These are phyloP conservation scores for Leontopithecus rosalia DNA, from an alignment of 2,797 vertebrate species.

Conservation along the genomic window DNA sequence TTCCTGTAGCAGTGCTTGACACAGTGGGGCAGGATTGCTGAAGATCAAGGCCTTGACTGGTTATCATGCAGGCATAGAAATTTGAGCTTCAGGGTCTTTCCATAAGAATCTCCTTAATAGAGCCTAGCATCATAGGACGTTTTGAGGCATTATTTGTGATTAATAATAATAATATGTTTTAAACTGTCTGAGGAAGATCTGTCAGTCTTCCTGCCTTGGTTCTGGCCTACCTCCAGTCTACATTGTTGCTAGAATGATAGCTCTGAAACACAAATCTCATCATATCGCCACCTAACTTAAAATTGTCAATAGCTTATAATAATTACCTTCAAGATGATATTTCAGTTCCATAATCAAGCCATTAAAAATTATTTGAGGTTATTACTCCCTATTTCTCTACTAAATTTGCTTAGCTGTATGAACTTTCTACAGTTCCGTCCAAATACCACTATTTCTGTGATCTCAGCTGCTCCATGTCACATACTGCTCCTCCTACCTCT, in stretches of 20 bases:
- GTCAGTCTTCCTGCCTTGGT: no score
- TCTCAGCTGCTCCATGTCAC: background rate
- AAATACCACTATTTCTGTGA: background rate
- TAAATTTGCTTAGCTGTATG: background rate
- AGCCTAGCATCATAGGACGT: background rate
- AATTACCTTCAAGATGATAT: background rate
- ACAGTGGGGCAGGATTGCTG: no score
- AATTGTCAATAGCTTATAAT: background rate
- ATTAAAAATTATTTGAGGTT: no score
- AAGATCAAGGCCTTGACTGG: no score
- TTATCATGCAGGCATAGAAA: background rate
- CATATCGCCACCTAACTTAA: background rate
- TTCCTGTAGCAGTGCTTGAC: no score
- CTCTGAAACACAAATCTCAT: background rate
- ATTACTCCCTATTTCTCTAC: background rate
- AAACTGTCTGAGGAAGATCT: background rate
- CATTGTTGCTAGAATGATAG: fast-evolving
- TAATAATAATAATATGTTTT: background rate
- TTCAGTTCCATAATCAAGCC: background rate
- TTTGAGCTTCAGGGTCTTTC: background rate
- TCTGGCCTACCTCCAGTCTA: background rate
- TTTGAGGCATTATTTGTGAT: background rate
- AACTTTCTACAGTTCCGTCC: background rate
- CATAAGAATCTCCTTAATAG: background rate
- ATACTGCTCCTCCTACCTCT: background rate